Conservation (phyloP, 2,888 invertebrate genomes). For the Meiosimyza decipiens region DNA sequence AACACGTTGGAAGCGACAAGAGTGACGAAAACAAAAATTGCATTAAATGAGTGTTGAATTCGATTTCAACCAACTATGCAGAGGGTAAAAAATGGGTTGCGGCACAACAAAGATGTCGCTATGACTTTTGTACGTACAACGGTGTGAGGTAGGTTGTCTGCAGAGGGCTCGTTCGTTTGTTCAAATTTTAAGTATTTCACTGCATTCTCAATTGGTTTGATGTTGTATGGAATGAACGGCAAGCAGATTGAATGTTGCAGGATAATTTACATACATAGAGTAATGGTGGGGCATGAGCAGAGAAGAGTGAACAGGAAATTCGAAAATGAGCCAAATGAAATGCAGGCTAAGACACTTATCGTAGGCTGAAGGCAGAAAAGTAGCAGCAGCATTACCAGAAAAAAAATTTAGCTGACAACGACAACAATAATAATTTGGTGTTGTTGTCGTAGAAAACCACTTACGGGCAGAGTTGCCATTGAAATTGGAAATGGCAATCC, state of each 20-base stretch:
- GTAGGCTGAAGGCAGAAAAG: not conserved
- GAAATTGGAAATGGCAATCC: no score
- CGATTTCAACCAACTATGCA: no score
- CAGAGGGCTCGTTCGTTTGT: no score
- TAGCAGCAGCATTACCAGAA: not conserved
- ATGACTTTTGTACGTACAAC: no score
- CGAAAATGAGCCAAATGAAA: slow-evolving; percentile 16
- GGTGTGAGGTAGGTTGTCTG: no score
- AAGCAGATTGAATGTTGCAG: not conserved
- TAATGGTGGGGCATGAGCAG: no score
- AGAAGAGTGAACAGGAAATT: not conserved
- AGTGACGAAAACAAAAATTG: no score
- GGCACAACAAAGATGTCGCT: not conserved
- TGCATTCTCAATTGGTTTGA: no score
- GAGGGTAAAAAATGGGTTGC: not conserved
- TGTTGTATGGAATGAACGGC: not conserved
- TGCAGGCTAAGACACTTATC: slow-evolving; percentile 5
- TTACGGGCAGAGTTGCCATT: not conserved
- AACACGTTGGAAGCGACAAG: not conserved
- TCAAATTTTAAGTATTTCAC: no score
- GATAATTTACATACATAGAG: no score
- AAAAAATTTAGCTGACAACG: slow-evolving; percentile 22
- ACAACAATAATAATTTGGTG: slow-evolving; percentile 20
- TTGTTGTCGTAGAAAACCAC: not conserved
- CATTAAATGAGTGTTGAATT: no score